phyloP scores from a whole-genome alignment of 2,113 vertebrate species.

The Bettongia penicillata region DNA sequence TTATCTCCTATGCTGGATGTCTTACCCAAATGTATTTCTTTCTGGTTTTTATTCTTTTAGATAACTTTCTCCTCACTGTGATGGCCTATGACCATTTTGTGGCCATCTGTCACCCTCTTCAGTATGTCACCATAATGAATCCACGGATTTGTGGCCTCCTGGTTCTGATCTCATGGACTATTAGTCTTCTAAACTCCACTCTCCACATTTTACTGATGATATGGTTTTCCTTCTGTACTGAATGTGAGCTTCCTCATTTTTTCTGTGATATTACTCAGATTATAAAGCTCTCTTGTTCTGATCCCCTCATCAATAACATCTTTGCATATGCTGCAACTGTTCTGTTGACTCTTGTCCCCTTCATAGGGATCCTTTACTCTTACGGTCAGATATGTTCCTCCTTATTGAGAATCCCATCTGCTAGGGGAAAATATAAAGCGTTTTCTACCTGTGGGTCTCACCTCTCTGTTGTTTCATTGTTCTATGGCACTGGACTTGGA shows the following conservation, averaged over 20 bases:
- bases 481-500: conserved; percentile 43
- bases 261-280: conserved; percentile 60
- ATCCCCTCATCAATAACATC: not conserved
- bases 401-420: conserved; percentile 41
- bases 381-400: conserved; percentile 37
- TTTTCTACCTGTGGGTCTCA: conserved; percentile 61
- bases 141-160: not conserved
- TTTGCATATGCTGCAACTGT: conserved; percentile 5
- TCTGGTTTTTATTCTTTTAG: not conserved
- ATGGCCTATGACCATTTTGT: conserved; percentile 45
- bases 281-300: conserved; percentile 39
- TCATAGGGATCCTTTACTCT: conserved; percentile 43
- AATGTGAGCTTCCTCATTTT: conserved; percentile 22
- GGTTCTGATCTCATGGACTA: not conserved
- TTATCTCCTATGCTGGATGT: conserved; percentile 3
- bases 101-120: conserved; percentile 46
- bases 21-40: conserved; percentile 19
- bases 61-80: conserved; percentile 10
- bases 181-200: not conserved
- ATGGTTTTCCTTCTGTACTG: not conserved
- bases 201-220: not conserved
- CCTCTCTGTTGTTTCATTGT: conserved; percentile 40
- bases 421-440: conserved; percentile 12
- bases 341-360: not conserved
- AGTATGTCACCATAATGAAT: not conserved